Conservation (phyloP, 2,797 vertebrate species). For the Alectoris magna region DNA sequence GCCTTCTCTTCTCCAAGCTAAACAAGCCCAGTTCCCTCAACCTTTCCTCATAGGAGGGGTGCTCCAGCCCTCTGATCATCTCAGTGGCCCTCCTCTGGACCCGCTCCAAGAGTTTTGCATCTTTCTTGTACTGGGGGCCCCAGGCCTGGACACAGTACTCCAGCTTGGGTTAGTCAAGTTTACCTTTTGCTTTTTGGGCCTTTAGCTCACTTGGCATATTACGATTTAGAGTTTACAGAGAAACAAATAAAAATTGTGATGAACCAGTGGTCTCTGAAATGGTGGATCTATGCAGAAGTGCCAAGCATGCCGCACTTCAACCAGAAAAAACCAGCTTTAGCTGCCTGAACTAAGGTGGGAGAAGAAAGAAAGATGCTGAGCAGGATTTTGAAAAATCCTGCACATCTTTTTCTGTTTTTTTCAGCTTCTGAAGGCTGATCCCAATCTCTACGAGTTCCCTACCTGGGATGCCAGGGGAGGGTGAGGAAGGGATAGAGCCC, state of each 20-base stretch:
- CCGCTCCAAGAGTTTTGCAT: too few species aligned
- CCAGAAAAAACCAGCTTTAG: neutral
- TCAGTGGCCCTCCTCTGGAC: too few species aligned
- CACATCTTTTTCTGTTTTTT: conserved; percentile 17
- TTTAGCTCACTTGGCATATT: neutral
- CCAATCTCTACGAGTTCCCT: neutral
- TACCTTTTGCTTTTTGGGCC: neutral
- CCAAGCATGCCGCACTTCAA: neutral
- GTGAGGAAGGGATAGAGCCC: neutral
- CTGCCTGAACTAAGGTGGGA: neutral
- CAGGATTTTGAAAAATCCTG: neutral
- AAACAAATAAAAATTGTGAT: neutral
- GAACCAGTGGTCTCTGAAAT: neutral
- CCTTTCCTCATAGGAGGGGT: too few species aligned
- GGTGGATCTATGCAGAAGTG: neutral
- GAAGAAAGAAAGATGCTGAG: neutral
- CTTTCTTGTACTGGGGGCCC: too few species aligned
- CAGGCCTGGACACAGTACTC: too few species aligned
- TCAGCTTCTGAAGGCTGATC: conserved; percentile 17
- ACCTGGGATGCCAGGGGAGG: neutral
- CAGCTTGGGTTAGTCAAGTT: neutral
- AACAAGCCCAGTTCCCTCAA: too few species aligned
- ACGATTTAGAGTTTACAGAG: neutral
- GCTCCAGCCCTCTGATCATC: too few species aligned
- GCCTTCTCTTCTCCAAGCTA: too few species aligned